Base-by-base conservation (phyloP, 2,888 invertebrate species). In the Mellilla xanthometata region DNA sequence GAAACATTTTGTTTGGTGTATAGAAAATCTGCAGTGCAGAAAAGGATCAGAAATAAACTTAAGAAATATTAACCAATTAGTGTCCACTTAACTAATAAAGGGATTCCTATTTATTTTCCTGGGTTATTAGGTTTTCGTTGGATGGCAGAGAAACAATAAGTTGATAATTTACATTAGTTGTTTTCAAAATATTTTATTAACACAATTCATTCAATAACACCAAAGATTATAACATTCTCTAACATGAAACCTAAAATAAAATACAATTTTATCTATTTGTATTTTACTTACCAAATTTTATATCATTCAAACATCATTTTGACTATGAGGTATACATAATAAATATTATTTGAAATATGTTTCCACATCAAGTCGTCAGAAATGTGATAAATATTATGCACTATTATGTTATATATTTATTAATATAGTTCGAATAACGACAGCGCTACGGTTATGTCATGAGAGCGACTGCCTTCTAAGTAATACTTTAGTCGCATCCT, bases 171-270 rank as follows among this genome's bases (percentile, higher is more conserved):
- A 84, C 77, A 85, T 71, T 80, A 81, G 66, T 80, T 69, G 69
- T 86, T 89, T 88, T 87, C 76, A 90, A 90, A 89, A 90, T 90
- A 89, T 90, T 90, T 90, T 90, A 90, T 90, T 90, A 90, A 90
- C 90, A 90, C 90, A 90, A 90, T 90, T 90, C 90, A 89, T 90
- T 90, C 88, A 90, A 81, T 90, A 90, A 90, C 90, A 90, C 90
- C 90, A 87, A 90, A 89, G 89, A 88, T 88, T 89, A 88, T 89
- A 90, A 90, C 90, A 90, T 90, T 87, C 81, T 89, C 90, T 90
- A 90, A 87, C 84, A 89, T 86, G 88, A 84, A 85, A 86, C 83
- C 87, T 90, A 87, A 87, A 88, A 86, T 86, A 87, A 82, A 85
- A 85, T 87, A 88, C 87, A 88, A 78, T 85, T 85, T 79, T 78